Base-by-base conservation (phyloP, 2,797 vertebrate species). In the Sandelia bainsii region DNA sequence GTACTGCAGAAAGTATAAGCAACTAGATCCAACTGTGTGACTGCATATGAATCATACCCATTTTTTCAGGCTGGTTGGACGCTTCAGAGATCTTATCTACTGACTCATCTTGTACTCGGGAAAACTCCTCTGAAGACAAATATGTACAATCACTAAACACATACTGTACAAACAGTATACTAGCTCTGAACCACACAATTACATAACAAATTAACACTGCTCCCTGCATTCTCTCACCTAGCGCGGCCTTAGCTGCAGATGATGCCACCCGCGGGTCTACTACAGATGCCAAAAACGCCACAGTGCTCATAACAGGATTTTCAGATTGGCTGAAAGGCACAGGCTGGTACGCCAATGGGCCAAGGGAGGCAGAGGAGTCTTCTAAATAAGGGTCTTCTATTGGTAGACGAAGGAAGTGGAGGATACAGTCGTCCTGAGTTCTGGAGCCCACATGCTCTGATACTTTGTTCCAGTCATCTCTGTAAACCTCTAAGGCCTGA, bases 401-500 rank as follows among this genome's bases (percentile, higher is more conserved):
- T 0, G 98, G 98, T 57, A 99, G 94, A 0, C 98, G 93, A 48
- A 99, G 93, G 53, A 99, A 99, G 77, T 99, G 97, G 6, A 99
- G 97, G 68, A 99, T 99, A 82, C 98, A 99, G 73, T 99, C 98
- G 0, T 99, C 98, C 69, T 99, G 98, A 0, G 98, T 99, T 27
- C 97, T 96, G 81, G 97, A 99, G 32, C 98, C 98, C 3, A 99
- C 97, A 0, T 99, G 98, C 91, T 99, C 98, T 0, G 98, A 99
- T 4, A 99, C 98, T 87, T 99, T 99, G 90, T 99, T 99, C 98
- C 98, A 99, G 91, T 99, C 98, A 1, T 99, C 98, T 83, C 97
- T 96, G 91, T 99, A 99, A 93, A 99, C 97, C 90, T 98, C 97
- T 78, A 99, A 93, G 0, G 97, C 98, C 98, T 99, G 81, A 80